Conservation (phyloP, 2,888 invertebrate species). For the Zaprionus obscuricornis region DNA sequence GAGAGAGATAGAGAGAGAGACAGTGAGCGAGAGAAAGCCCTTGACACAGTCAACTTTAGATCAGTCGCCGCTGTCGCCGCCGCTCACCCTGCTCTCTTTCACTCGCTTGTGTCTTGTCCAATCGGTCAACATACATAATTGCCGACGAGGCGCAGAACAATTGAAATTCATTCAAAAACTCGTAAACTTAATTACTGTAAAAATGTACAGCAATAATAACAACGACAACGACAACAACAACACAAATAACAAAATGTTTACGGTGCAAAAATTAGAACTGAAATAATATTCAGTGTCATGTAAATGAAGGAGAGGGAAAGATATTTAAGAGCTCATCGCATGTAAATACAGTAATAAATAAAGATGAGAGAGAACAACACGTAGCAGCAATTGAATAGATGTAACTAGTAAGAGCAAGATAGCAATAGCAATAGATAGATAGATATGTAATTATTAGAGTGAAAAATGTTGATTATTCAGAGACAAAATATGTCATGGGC, state of each 20-base stretch:
- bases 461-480: constrained; percentile 17
- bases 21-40: constrained; percentile 43
- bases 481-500: constrained; percentile 14
- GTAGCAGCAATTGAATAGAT: no score
- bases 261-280: constrained; percentile 24
- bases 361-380: no score
- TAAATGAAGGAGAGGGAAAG: constrained; percentile 4
- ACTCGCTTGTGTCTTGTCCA: no score
- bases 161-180: constrained; percentile 67
- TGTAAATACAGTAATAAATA: no score
- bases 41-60: constrained; percentile 60
- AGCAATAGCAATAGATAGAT: no score
- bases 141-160: constrained; percentile 57
- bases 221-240: constrained; percentile 15
- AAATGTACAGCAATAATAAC: constrained; percentile 16
- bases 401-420: no score
- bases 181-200: constrained; percentile 63
- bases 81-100: no score
- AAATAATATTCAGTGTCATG: constrained; percentile 69
- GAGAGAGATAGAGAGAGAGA: neutral
- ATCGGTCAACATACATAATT: no score
- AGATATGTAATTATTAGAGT: constrained; percentile 12
- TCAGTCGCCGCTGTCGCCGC: no score
- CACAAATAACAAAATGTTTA: constrained; percentile 2
- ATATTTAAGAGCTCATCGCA: no score